Evolutionary conservation across 2,888 invertebrate genomes (phyloP).

Genomic region (Andricus quercusramuli): DNA sequence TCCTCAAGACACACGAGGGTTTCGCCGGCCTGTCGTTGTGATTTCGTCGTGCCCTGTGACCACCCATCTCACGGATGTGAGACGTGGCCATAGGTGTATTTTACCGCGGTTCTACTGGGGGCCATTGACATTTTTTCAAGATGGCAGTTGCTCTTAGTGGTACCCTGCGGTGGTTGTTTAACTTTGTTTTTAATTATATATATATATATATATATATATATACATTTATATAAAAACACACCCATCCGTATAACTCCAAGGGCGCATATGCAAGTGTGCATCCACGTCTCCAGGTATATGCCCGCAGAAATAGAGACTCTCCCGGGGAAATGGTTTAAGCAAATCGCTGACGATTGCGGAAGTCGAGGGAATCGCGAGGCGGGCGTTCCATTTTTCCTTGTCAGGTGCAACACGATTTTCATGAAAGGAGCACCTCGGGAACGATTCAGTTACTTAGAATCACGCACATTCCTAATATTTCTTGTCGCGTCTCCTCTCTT

Average conservation of each 20-base stretch:
- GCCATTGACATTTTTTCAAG: too few species aligned
- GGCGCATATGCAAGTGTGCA: background rate
- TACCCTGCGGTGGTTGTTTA: too few species aligned
- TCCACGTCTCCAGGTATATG: background rate
- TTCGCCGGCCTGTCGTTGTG: too few species aligned
- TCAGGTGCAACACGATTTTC: conserved; percentile 40
- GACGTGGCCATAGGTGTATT: too few species aligned
- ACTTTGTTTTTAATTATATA: too few species aligned
- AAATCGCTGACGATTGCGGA: conserved; percentile 39
- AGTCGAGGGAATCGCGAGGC: conserved; percentile 23
- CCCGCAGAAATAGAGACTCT: conserved; percentile 34
- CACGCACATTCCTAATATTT: conserved; percentile 42
- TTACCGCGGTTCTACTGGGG: too few species aligned
- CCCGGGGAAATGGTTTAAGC: conserved; percentile 35
- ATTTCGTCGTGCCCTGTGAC: too few species aligned
- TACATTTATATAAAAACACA: background rate
- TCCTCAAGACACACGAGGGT: too few species aligned
- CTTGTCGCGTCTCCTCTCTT: conserved; percentile 29
- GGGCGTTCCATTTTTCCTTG: conserved; percentile 36
- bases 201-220: too few species aligned
- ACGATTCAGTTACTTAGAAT: conserved; percentile 41
- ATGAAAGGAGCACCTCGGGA: conserved; percentile 34
- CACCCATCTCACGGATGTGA: too few species aligned
- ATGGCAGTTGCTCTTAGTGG: too few species aligned
- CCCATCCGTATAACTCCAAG: background rate